Base-by-base conservation (phyloP, 2,113 vertebrate genomes). In the Fregetta grallaria region DNA sequence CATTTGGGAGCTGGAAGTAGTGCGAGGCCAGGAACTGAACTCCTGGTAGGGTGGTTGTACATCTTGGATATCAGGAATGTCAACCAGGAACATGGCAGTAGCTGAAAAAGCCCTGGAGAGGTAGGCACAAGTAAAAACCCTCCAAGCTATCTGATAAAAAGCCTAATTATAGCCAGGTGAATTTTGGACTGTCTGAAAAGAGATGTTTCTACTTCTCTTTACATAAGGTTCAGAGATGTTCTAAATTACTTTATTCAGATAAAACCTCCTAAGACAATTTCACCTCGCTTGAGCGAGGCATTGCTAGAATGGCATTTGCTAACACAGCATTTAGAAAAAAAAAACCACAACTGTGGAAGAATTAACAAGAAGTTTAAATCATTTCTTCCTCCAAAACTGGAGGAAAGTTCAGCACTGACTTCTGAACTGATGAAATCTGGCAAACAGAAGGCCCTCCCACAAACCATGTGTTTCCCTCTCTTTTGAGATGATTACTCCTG, bases 371-470 rank as follows among this genome's bases (percentile, higher is more conserved):
- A 42, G 25, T 49, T 92, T 83, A 86, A 81, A 91, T 67, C 25
- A 67, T 27, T 25, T 86, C 62, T 79, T 70, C 75, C 29, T 63
- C 86, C 86, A 88, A 88, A 88, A 72, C 1, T 65, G 56, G 73
- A 84, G 47, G 6, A 36, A 95, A 96, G 94, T 92, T 96, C 84
- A 91, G 34, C 42, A 55, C 19, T 55, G 29, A 91, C n/a, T 95
- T 78, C 68, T 81, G 61, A 91, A 74, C 68, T 74, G 84, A 92
- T 59, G 76, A 84, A 96, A 95, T 91, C 93, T 96, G 91, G 86
- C 88, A 92, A 92, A 82, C 62, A 73, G 62, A 73, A 94, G 63
- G 76, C 68, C 52, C 58, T 95, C 90, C 93, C 82, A 92, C 91
- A 89, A 92, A 80, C 83, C 91, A 79, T 59, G 83, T 91, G 83